Base-by-base conservation (phyloP, 2,113 vertebrate genomes). In the Maccullochella peelii region DNA sequence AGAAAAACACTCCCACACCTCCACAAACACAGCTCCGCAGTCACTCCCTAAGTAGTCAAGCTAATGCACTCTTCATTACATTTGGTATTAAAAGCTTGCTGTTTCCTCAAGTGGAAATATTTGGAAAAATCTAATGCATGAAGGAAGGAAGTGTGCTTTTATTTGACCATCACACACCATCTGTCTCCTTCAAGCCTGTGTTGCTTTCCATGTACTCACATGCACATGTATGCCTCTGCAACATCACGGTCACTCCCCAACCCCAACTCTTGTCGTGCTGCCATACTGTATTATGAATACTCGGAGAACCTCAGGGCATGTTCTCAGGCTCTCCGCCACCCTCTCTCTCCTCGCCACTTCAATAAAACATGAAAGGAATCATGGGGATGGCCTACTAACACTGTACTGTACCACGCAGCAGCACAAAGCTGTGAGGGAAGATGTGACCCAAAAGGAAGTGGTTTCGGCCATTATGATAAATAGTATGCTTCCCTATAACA, bases 381-480 rank as follows among this genome's bases (percentile, higher is more conserved):
- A 65, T 89, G 91, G 82, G 73, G 80, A 55, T 73, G 91, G 74
- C 86, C 88, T 68, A 90, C 62, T 75, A 88, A 89, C 67, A 76
- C 61, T 47, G 44, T 47, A 6, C 16, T 21, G 54, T 20, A 49
- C n/a, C 49, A 8, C 8, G 27, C 20, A 8, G 30, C 44, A 2
- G 55, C 38, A 15, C 21, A 6, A 42, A 49, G 30, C 67, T 23
- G 44, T 2, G 57, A 8, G 38, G 62, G 69, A 6, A 1, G 14
- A 18, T 12, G 36, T 79, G 77, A 79, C 61, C 79, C 69, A 79
- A 44, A 38, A 59, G 1, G 16, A n/a, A 2, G 6, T 15, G 25
- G 10, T 33, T 15, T 15, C 42, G 6, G 27, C 58, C 15, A 8
- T 8, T 11, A 16, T 4, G 3, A 50, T 2, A 21, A 1, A 11